Conservation (phyloP, 2,113 vertebrate genomes). For the Kryptolebias marmoratus region DNA sequence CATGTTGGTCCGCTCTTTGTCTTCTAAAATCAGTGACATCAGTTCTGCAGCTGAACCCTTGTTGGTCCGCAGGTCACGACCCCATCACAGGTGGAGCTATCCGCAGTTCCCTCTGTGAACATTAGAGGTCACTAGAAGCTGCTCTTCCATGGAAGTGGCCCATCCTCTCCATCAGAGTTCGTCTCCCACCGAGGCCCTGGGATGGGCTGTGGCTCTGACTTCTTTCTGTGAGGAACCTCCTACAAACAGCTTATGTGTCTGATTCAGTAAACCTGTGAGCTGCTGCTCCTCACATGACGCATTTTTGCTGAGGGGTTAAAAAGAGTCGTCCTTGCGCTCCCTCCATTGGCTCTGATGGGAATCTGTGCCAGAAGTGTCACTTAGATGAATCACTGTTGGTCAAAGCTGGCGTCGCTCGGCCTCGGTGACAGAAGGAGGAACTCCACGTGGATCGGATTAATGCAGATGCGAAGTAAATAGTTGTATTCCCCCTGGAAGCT, state of each 20-base stretch:
- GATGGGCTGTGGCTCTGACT: slow-evolving; percentile 42
- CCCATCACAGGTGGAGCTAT: neutral
- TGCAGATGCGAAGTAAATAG: slow-evolving; percentile 99
- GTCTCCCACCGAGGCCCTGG: slow-evolving; percentile 3
- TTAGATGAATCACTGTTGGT: slow-evolving; percentile 94
- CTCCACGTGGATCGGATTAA: slow-evolving; percentile 96
- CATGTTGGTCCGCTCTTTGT: too few relatives aligned
- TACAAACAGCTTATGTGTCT: slow-evolving; percentile 68
- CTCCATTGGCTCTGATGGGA: slow-evolving; percentile 88
- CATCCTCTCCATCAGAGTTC: slow-evolving; percentile 6
- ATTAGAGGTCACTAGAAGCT: slow-evolving; percentile 71
- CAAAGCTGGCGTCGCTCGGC: slow-evolving; percentile 87
- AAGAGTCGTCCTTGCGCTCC: slow-evolving; percentile 75
- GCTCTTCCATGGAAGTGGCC: slow-evolving; percentile 38
- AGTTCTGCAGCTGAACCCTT: neutral
- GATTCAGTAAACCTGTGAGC: slow-evolving; percentile 74
- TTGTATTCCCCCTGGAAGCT: slow-evolving; percentile 90
- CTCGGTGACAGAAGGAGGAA: slow-evolving; percentile 93
- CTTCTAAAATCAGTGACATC: too few relatives aligned
- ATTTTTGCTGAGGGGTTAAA: slow-evolving; percentile 68
- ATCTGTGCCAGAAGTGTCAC: slow-evolving; percentile 88
- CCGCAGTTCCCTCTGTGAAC: slow-evolving; percentile 45
- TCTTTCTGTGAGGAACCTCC: slow-evolving; percentile 51
- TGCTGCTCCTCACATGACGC: slow-evolving; percentile 60
- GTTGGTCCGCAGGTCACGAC: neutral